Conservation (phyloP, 2,888 invertebrate species). For the Andrena camellia region DNA sequence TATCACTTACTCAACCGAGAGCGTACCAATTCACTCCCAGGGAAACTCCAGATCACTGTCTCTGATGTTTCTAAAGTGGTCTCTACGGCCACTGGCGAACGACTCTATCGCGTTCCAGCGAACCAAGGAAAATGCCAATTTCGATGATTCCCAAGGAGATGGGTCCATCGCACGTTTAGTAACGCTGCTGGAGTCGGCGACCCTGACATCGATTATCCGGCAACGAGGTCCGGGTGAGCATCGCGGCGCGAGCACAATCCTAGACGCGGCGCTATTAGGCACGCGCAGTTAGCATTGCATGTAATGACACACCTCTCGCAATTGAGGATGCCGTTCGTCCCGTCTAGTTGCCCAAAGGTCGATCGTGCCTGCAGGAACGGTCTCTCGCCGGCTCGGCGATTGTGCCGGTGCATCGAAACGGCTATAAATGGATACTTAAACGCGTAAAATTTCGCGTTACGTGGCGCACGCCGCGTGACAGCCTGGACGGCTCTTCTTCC, state of each 20-base stretch:
- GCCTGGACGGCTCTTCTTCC: background rate
- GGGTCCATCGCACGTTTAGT: constrained; percentile 50
- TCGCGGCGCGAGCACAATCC: constrained; percentile 63
- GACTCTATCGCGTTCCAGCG: background rate
- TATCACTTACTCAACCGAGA: background rate
- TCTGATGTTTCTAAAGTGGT: background rate
- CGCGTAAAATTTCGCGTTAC: constrained; percentile 38
- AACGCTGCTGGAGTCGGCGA: constrained; percentile 57
- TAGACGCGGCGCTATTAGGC: constrained; percentile 72
- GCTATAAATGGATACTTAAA: constrained; percentile 43
- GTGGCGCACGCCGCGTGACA: constrained; percentile 30
- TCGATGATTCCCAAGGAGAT: constrained; percentile 26
- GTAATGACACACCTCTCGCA: constrained; percentile 77
- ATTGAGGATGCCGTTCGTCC: constrained; percentile 71
- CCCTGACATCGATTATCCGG: constrained; percentile 72
- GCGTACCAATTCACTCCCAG: background rate
- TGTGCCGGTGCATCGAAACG: constrained; percentile 42
- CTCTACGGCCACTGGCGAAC: background rate
- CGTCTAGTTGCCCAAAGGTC: constrained; percentile 73
- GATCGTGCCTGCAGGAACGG: constrained; percentile 63
- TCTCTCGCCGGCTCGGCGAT: constrained; percentile 40
- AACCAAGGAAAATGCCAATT: constrained; percentile 20
- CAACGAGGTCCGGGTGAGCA: constrained; percentile 67
- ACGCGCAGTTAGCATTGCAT: constrained; percentile 76
- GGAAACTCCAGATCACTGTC: background rate